Conservation (phyloP, 2,113 vertebrate genomes). For the Alligator sinensis region DNA sequence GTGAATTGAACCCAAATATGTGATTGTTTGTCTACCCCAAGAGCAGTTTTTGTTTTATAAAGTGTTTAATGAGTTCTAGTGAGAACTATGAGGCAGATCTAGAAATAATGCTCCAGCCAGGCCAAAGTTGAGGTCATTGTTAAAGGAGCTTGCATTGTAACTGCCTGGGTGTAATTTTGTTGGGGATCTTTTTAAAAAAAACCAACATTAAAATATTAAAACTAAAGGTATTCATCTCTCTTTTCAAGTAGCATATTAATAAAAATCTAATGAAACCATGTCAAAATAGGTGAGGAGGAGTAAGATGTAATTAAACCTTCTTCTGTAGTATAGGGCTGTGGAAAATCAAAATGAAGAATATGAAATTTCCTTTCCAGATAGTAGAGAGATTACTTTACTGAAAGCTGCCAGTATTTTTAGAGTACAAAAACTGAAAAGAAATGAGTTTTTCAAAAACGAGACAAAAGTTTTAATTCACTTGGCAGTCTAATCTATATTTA, state of each 20-base stretch:
- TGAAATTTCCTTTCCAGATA: constrained; percentile 64
- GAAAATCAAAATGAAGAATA: constrained; percentile 51
- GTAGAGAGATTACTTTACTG: constrained; percentile 28
- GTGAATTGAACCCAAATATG: too few relatives aligned
- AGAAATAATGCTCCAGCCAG: background rate
- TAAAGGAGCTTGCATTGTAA: background rate
- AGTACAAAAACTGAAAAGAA: constrained; percentile 34
- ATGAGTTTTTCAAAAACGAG: constrained; percentile 26
- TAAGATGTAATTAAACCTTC: constrained; percentile 77
- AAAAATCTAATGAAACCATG: constrained; percentile 70
- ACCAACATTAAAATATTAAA: constrained; percentile 9
- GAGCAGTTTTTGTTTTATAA: too few relatives aligned
- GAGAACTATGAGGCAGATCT: background rate
- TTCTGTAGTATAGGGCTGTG: constrained; percentile 43
- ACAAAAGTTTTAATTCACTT: constrained; percentile 30
- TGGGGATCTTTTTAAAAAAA: background rate
- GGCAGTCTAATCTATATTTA: constrained; percentile 21
- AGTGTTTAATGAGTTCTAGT: too few relatives aligned
- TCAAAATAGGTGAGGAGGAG: constrained; percentile 61
- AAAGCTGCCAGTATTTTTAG: constrained; percentile 57
- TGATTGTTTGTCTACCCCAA: too few relatives aligned
- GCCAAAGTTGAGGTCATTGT: background rate
- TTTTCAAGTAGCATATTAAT: constrained; percentile 61
- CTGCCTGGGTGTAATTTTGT: background rate
- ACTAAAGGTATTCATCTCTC: constrained; percentile 45